Evolutionary conservation across 2,888 invertebrate species (phyloP).

Genomic region (Aspidiotus destructor): DNA sequence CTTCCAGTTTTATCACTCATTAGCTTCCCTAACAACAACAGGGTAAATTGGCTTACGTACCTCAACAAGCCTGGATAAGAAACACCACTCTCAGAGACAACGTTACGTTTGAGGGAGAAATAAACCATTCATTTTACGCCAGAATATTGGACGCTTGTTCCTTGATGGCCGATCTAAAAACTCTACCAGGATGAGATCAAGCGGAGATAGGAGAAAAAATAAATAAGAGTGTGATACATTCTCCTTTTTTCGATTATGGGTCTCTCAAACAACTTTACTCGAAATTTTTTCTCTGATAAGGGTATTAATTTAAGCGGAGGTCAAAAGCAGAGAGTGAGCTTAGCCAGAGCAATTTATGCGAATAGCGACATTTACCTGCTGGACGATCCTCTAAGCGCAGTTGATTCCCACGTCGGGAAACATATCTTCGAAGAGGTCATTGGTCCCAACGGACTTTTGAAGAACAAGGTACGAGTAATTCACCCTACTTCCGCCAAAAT

Average conservation of each 20-base stretch:
- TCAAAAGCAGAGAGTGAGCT: conserved; percentile 80
- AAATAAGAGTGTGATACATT: neutral
- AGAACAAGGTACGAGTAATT: conserved; percentile 40
- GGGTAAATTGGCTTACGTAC: conserved; percentile 69
- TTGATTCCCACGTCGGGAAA: conserved; percentile 56
- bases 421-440: conserved; percentile 56
- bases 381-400: conserved; percentile 78
- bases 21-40: conserved; percentile 9
- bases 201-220: conserved; percentile 76
- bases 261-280: too few relatives aligned
- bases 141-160: conserved; percentile 83
- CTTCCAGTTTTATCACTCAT: too few relatives aligned
- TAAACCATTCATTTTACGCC: conserved; percentile 62
- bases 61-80: conserved; percentile 97
- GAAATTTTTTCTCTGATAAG: conserved; percentile 37
- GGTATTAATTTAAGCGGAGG: conserved; percentile 84
- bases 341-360: conserved; percentile 84
- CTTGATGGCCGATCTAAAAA: conserved; percentile 79
- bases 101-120: conserved; percentile 74
- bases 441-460: conserved; percentile 44
- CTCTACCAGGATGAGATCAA: conserved; percentile 85
- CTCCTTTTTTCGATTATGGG: too few relatives aligned
- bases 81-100: conserved; percentile 89
- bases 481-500: neutral
- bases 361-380: conserved; percentile 82